Evolutionary conservation across 30 jellyfish, hydroid and myxozoan genomes (phyloP), one percentile per base, ranked within the genome.

Genomic region (Nemopilema nomurai): DNA sequence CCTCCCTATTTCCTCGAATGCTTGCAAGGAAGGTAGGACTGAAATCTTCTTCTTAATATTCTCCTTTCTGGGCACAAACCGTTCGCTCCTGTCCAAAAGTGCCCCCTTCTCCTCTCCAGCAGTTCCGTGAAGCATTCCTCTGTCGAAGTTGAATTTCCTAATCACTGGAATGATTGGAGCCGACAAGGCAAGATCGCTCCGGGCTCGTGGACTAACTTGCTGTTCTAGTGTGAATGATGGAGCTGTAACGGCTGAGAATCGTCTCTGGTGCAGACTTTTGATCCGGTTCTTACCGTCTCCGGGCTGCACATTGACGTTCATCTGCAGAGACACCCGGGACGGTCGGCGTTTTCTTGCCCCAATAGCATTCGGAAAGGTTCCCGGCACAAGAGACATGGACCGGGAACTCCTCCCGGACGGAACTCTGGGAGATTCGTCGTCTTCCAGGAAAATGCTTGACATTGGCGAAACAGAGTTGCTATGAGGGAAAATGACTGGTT

Each of bases 331-430:
- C 62, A 53, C 64, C 50, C 76, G 57, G 75, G 32, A 49, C 22
- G 86, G 27, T 57, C 86, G 72, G 28, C 76, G 76, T 24, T 63
- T 76, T 31, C 63, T 62, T 28, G 62, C 30, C 7, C 62, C 25
- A 1, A 18, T 8, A 17, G 52, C 49, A 28, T 53, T 25, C 0
- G 88, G 77, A 20, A 78, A 16, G 18, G 71, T 26, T 9, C 88
- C 79, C 1, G 79, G 88, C 52, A 78, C 69, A 24, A 78, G 72
- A 17, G 88, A 78, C 88, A 78, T 78, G 13, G 88, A 78, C 49
- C 88, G 72, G 33, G 71, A 30, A 29, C 30, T 23, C 30, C 79
- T 65, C 18, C 86, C 74, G 57, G 86, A 76, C 16, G 86, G 64
- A 24, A 30, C 28, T 30, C 64, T 9, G 18, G 33, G 81, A 18